Base-by-base conservation (phyloP, 2,888 invertebrate genomes). In the Oligia strigilis region DNA sequence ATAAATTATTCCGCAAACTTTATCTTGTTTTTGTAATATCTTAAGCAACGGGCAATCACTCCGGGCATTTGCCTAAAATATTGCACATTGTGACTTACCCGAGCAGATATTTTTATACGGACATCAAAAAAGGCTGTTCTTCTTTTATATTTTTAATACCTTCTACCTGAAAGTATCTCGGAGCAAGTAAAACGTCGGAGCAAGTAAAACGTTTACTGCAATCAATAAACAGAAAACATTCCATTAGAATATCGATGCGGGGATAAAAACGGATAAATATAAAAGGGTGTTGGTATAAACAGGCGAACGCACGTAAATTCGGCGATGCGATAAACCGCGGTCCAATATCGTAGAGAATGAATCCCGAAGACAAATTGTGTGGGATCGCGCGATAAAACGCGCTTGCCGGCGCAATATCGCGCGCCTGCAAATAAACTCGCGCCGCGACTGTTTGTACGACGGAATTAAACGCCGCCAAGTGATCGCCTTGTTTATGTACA, bases 351-450 rank as follows among this genome's bases (percentile, higher is more conserved):
- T 89, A 81, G 70, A 81, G 87, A 87, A 90, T 91, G 90, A 91
- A 93, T 92, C 91, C 89, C 87, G 86, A 88, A 90, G 91, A 91
- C 91, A 90, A 90, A 92, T 93, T 92, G 90, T 91, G 89, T 81
- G 85, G 89, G 88, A 91, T 90, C 91, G 89, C 88, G 87, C 90
- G 89, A 90, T 90, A 90, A 89, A 89, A 85, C 82, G 80, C 87
- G 80, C 83, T 80, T 75, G 81, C 79, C 78, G 88, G 77, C 84
- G 87, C 88, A 87, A 88, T 89, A 89, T 87, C 87, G 86, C 82
- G 89, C 78, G 85, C 75, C 81, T 76, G 81, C 89, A 88, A 88
- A 90, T 90, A 90, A 87, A 90, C 85, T 80, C 86, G 81, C 77
- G 82, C 43, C 82, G 84, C 83, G 77, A 71, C 77, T 86, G 86